phyloP scores from a whole-genome alignment of 1,140 invertebrate genomes.

The Lucilia cuprina region DNA sequence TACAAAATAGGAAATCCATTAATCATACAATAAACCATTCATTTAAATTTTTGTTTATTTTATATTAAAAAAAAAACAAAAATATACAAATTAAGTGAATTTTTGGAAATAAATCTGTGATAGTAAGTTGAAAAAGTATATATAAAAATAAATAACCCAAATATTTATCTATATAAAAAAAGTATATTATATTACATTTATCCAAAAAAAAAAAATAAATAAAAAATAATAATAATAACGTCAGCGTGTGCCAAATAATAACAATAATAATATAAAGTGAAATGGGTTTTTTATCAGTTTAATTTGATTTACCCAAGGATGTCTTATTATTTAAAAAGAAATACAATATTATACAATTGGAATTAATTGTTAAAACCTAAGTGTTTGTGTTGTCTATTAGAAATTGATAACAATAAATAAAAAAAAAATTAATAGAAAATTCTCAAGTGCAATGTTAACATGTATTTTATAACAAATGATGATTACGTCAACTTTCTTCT shows the following conservation, averaged over 20 bases:
- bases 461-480: too few relatives aligned
- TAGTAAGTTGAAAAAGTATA: not conserved
- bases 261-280: not conserved
- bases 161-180: not conserved
- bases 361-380: not conserved
- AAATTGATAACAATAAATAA: too few relatives aligned
- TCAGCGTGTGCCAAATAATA: not conserved
- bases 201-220: not conserved
- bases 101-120: constrained; percentile 15
- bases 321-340: not conserved
- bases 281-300: not conserved
- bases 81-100: not conserved
- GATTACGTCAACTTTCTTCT: too few relatives aligned
- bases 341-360: not conserved
- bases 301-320: not conserved
- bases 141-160: not conserved
- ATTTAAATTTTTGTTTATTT: too few relatives aligned
- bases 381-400: not conserved
- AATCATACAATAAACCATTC: not conserved
- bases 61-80: not conserved
- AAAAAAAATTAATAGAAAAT: too few relatives aligned
- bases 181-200: not conserved
- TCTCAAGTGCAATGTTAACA: too few relatives aligned
- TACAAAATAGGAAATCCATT: not conserved
- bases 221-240: not conserved